Percentiles rank a stretch among this genome's conserved stretches.
These are phyloP conservation scores for Micromussa lordhowensis DNA, from an alignment of 92 coral and sea anemone genomes.

Conservation along the genomic window DNA sequence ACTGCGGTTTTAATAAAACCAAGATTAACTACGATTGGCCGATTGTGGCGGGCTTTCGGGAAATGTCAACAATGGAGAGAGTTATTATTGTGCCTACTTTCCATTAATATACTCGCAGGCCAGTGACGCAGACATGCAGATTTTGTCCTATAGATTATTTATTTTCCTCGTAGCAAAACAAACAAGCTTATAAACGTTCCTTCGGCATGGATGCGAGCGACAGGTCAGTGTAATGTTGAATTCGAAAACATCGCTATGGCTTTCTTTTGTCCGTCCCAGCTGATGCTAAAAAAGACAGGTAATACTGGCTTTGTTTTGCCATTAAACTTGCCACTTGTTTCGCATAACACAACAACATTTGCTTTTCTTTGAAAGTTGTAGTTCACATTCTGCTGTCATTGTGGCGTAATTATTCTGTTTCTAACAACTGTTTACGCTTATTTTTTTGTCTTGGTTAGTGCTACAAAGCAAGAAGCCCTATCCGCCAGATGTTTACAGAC, in stretches of 20 bases:
- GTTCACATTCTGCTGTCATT: slow-evolving; percentile 9
- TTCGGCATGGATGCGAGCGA: slow-evolving; percentile 23
- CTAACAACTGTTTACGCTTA: slow-evolving; percentile 17
- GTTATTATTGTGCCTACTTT: not conserved
- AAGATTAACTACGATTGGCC: slow-evolving; percentile 60
- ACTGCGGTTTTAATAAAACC: slow-evolving; percentile 56
- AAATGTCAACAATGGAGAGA: slow-evolving; percentile 56
- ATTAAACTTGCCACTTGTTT: not conserved
- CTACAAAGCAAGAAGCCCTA: slow-evolving; percentile 72
- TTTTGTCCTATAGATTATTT: slow-evolving; percentile 25
- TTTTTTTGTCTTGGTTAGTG: slow-evolving; percentile 48
- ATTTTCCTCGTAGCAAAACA: slow-evolving; percentile 41
- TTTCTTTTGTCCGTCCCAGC: slow-evolving; percentile 83
- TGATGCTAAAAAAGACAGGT: slow-evolving; percentile 81
- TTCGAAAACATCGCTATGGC: slow-evolving; percentile 59
- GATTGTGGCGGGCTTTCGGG: slow-evolving; percentile 38
- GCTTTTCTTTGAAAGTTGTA: not conserved
- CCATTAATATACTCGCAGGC: slow-evolving; percentile 5
- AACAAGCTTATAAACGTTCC: slow-evolving; percentile 36
- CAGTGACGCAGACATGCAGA: slow-evolving; percentile 42
- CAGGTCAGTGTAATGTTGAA: slow-evolving; percentile 7
- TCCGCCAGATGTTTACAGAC: slow-evolving; percentile 72
- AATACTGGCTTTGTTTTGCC: not conserved
- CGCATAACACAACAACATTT: not conserved
- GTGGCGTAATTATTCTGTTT: slow-evolving; percentile 27